Percentiles rank a stretch among this genome's conserved stretches.
These are phyloP conservation scores for Python bivittatus DNA, from an alignment of 2,113 vertebrate species.

Conservation along the genomic window DNA sequence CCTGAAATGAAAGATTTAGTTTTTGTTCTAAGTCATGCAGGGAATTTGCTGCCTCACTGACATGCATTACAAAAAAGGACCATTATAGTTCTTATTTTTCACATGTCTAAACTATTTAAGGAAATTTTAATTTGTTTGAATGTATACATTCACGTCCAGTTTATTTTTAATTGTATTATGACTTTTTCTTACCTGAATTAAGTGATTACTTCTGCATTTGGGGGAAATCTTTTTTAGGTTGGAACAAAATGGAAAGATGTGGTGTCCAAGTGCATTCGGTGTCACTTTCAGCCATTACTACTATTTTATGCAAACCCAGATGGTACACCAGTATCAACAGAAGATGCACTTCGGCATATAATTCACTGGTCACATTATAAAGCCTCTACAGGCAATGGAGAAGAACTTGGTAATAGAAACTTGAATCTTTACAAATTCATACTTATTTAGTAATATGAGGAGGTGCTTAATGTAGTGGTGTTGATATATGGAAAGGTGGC, in stretches of 20 bases:
- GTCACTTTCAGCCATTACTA: conserved; percentile 95
- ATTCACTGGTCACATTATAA: conserved; percentile 78
- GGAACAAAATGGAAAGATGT: conserved; percentile 96
- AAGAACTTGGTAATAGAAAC: conserved; percentile 77
- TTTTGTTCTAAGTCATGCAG: neutral
- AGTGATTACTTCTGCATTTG: neutral
- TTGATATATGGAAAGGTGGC: neutral
- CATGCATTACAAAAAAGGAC: neutral
- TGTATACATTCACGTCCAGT: neutral
- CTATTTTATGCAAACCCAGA: conserved; percentile 94
- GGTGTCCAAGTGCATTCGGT: conserved; percentile 88
- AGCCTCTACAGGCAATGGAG: conserved; percentile 69
- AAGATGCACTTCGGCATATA: conserved; percentile 81
- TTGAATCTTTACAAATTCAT: neutral
- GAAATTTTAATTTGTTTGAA: neutral
- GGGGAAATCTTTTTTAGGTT: conserved; percentile 72
- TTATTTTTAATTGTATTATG: neutral
- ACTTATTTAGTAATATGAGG: neutral
- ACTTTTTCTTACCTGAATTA: neutral
- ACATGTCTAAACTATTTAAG: neutral
- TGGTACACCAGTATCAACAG: conserved; percentile 85
- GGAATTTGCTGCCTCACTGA: neutral
- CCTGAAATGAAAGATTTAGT: neutral
- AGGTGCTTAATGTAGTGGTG: neutral
- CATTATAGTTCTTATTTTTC: neutral